Evolutionary conservation across 1,140 invertebrate species (phyloP).

Genomic region (Hyposmocoma kahamanoa): DNA sequence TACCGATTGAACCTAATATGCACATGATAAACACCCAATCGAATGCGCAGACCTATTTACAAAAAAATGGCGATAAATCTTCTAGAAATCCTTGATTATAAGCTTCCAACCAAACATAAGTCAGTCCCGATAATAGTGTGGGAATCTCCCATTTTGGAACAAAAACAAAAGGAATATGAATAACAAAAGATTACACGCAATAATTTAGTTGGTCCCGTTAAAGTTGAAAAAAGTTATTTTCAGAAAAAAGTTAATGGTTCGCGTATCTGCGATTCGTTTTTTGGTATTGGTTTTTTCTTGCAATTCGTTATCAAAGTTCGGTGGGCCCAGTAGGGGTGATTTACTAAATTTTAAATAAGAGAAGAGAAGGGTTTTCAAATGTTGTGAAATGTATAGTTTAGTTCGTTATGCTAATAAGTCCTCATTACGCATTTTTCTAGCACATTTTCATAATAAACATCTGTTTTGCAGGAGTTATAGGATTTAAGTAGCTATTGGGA

Average conservation of each 20-base stretch:
- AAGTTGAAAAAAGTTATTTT: constrained; percentile 43
- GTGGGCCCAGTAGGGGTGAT: constrained; percentile 43
- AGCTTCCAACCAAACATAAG: constrained; percentile 14
- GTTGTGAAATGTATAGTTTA: no score
- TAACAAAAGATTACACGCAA: constrained; percentile 43
- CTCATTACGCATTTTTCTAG: no score
- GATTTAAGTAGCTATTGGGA: no score
- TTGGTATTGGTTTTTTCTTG: constrained; percentile 28
- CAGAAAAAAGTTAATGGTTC: constrained; percentile 45
- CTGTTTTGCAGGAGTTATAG: no score
- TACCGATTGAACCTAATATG: no score
- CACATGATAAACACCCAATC: no score
- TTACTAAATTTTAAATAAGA: constrained; percentile 8
- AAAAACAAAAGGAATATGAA: constrained; percentile 25
- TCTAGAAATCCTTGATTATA: constrained; percentile 10
- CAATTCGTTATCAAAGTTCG: constrained; percentile 40
- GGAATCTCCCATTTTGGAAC: constrained; percentile 24
- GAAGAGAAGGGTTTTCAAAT: no score
- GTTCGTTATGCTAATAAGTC: no score
- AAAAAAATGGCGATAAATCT: constrained; percentile 12
- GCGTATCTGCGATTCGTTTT: constrained; percentile 56
- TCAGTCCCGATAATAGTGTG: constrained; percentile 25
- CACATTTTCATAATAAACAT: no score
- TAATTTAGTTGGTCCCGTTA: constrained; percentile 49
- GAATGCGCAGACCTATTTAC: background rate